phyloP scores from a whole-genome alignment of 2,888 invertebrate species.

The Noctuana brunneofusca region DNA sequence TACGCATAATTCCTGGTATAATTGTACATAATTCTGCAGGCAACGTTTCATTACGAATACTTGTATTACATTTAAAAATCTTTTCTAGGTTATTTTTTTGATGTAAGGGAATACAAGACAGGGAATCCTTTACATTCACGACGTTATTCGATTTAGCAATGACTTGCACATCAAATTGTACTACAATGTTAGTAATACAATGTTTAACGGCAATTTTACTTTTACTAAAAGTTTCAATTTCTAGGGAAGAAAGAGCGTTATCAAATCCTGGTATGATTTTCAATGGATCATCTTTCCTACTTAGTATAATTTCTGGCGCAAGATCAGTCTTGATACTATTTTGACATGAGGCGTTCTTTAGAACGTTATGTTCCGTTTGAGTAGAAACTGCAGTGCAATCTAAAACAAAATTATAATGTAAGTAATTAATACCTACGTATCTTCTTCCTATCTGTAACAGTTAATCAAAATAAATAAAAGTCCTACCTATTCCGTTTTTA shows the following conservation, averaged over 20 bases:
- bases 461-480: not conserved
- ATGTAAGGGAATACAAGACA: conserved; percentile 50
- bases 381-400: conserved; percentile 49
- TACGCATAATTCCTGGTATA: conserved; percentile 60
- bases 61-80: conserved; percentile 63
- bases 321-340: conserved; percentile 33
- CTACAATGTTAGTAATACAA: conserved; percentile 59
- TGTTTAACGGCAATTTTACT: conserved; percentile 63
- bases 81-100: conserved; percentile 51
- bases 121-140: conserved; percentile 43
- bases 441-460: not conserved
- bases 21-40: conserved; percentile 72
- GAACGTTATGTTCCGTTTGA: conserved; percentile 46
- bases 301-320: conserved; percentile 37
- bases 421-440: too few relatives aligned
- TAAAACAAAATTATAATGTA: conserved; percentile 35
- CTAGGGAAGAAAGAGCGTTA: conserved; percentile 36
- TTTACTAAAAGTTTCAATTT: conserved; percentile 46
- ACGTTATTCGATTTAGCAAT: conserved; percentile 42
- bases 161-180: conserved; percentile 66
- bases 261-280: conserved; percentile 52
- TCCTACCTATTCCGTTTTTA: conserved; percentile 21
- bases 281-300: conserved; percentile 34
- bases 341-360: conserved; percentile 24
- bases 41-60: conserved; percentile 62